phyloP scores from a whole-genome alignment of 2,113 vertebrate genomes.

The Sylvicapra grimmia region DNA sequence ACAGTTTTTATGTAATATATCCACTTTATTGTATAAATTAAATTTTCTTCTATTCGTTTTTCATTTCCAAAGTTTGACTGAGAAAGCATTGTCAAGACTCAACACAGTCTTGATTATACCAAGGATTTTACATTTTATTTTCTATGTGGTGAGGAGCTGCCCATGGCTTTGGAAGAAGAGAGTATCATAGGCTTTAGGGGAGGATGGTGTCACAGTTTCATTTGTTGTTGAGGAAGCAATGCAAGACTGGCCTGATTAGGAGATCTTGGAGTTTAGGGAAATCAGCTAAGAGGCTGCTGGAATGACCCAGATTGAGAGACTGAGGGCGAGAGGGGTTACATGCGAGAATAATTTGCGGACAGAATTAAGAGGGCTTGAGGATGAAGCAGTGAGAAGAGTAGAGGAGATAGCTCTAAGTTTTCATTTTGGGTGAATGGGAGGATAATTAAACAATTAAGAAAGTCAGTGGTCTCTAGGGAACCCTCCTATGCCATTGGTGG shows the following conservation, averaged over 20 bases:
- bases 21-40: neutral
- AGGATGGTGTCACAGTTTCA: neutral
- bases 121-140: neutral
- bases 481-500: neutral
- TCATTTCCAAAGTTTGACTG: neutral
- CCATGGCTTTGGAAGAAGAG: neutral
- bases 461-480: neutral
- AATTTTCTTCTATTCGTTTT: constrained; percentile 21
- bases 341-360: neutral
- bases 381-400: neutral
- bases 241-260: neutral
- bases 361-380: neutral
- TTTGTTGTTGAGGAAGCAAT: neutral
- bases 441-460: neutral
- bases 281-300: neutral
- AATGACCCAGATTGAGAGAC: neutral
- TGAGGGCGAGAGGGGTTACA: neutral
- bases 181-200: neutral
- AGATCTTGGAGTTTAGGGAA: neutral
- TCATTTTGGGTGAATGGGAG: neutral
- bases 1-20: neutral
- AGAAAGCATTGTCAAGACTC: neutral
- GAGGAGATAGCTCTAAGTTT: neutral
- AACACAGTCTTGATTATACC: neutral
- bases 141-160: neutral